Evolutionary conservation across 2,888 invertebrate species (phyloP).

Genomic region (Eupithecia subumbrata): DNA sequence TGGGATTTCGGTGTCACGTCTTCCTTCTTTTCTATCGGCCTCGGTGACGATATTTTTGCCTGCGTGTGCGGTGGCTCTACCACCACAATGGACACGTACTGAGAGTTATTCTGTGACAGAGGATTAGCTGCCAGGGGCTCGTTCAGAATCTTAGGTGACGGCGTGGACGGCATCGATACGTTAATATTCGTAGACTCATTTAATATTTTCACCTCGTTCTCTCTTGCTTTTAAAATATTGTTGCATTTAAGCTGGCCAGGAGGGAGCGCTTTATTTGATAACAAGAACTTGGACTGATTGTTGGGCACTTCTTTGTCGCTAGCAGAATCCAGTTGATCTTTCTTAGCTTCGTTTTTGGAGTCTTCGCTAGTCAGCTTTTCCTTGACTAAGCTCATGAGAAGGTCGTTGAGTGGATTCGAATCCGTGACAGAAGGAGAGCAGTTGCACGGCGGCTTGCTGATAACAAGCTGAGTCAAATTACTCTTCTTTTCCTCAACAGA

Average conservation of each 20-base stretch:
- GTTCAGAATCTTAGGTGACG: conserved; percentile 82
- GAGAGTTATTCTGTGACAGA: conserved; percentile 64
- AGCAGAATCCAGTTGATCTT: conserved; percentile 76
- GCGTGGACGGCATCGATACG: conserved; percentile 74
- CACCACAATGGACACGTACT: conserved; percentile 80
- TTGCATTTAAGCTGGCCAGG: conserved; percentile 96
- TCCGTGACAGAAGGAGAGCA: conserved; percentile 74
- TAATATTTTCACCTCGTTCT: conserved; percentile 78
- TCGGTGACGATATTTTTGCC: conserved; percentile 69
- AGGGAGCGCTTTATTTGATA: conserved; percentile 89
- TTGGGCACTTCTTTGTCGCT: conserved; percentile 86
- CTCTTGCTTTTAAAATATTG: conserved; percentile 93
- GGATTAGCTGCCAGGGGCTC: conserved; percentile 74
- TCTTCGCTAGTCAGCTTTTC: conserved; percentile 86
- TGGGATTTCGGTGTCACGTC: conserved; percentile 82
- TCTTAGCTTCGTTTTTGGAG: conserved; percentile 86
- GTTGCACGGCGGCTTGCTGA: conserved; percentile 76
- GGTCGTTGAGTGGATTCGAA: conserved; percentile 78
- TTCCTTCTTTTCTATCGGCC: conserved; percentile 79
- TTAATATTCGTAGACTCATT: conserved; percentile 77
- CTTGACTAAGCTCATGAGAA: conserved; percentile 80
- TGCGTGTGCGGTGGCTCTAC: conserved; percentile 75
- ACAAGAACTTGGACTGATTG: conserved; percentile 87
- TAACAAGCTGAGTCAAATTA: conserved; percentile 73
- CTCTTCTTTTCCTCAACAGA: conserved; percentile 72